Percentiles rank a stretch among this genome's conserved stretches.
phyloP scores from a whole-genome alignment of 2,888 invertebrate genomes.

The Eupithecia centaureata region DNA sequence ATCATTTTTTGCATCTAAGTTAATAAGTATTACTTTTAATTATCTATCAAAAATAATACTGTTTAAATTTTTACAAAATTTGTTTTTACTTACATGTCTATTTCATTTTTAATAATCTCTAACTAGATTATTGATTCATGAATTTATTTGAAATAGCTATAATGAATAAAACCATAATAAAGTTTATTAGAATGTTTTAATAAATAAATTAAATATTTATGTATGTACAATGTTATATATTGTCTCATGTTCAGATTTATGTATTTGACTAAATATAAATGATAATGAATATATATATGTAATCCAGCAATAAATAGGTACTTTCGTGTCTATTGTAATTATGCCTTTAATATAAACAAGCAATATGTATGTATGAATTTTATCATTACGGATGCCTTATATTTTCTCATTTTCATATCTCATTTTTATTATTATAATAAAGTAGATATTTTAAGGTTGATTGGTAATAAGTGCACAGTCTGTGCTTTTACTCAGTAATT shows the following conservation, averaged over 20 bases:
- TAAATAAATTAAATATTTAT: slow-evolving; percentile 9
- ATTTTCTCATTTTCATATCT: neutral
- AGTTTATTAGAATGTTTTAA: slow-evolving; percentile 11
- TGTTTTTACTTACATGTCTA: neutral
- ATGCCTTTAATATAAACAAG: slow-evolving; percentile 16
- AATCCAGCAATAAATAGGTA: slow-evolving; percentile 22
- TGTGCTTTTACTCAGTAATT: slow-evolving; percentile 18
- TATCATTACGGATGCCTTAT: neutral
- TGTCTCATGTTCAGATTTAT: slow-evolving; percentile 24
- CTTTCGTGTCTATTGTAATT: neutral
- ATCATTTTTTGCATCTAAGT: too few species aligned
- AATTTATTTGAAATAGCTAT: neutral
- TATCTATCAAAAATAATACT: too few species aligned
- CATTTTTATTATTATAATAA: neutral
- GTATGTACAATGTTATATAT: slow-evolving; percentile 23
- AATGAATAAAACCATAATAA: neutral
- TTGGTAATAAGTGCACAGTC: slow-evolving; percentile 18
- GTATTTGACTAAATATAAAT: slow-evolving; percentile 7
- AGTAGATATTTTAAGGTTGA: slow-evolving; percentile 16
- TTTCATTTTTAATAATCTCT: neutral
- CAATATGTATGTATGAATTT: slow-evolving; percentile 14
- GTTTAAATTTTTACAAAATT: neutral
- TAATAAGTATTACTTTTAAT: too few species aligned
- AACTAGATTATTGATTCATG: neutral
- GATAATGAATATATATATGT: slow-evolving; percentile 16